Conservation (phyloP, 2,113 vertebrate genomes). For the Campylorhamphus procurvoides region DNA sequence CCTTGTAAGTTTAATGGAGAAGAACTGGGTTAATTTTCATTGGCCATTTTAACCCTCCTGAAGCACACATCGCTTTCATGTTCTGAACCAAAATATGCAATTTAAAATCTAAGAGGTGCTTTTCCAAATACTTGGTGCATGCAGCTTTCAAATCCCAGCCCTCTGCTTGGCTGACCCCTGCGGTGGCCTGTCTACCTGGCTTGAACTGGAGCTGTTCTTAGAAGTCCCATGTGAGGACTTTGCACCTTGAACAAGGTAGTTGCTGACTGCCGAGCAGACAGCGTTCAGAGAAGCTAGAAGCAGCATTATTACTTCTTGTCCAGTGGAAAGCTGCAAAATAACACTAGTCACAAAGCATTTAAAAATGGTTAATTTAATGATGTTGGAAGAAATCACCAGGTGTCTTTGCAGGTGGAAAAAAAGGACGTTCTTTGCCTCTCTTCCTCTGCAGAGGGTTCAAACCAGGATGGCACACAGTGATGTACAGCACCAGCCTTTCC, state of each 20-base stretch:
- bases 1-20: neutral
- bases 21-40: neutral
- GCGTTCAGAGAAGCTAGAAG: neutral
- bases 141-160: slow-evolving; percentile 41
- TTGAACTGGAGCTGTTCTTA: neutral
- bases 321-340: slow-evolving; percentile 24
- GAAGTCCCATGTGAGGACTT: neutral
- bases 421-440: neutral
- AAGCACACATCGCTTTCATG: slow-evolving; percentile 50
- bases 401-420: neutral
- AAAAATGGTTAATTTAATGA: slow-evolving; percentile 26
- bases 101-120: slow-evolving; percentile 65
- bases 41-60: slow-evolving; percentile 44
- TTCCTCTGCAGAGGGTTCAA: neutral
- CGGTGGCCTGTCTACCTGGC: neutral
- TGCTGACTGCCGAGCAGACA: neutral
- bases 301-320: slow-evolving; percentile 28
- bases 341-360: slow-evolving; percentile 64
- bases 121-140: slow-evolving; percentile 64
- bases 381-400: neutral
- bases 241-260: neutral
- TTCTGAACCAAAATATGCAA: slow-evolving; percentile 71
- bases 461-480: neutral
- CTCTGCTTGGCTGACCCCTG: neutral
- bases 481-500: neutral